Conservation (phyloP, 2,888 invertebrate species). For the Ennomos erosarius region DNA sequence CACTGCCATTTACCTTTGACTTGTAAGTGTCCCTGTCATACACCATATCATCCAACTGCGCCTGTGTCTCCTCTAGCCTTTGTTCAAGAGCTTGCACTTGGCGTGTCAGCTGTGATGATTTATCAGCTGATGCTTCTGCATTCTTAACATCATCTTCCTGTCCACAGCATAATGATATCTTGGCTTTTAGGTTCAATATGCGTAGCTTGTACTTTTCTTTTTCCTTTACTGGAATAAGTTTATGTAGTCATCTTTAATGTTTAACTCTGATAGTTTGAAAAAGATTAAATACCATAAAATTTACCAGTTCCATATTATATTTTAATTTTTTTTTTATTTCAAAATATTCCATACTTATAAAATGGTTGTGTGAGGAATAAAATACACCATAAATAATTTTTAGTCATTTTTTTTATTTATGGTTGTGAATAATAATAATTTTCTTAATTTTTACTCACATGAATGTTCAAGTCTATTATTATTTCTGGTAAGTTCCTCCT, state of each 20-base stretch:
- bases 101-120: constrained; percentile 55
- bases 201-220: constrained; percentile 74
- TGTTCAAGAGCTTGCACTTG: constrained; percentile 84
- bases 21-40: constrained; percentile 80
- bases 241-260: too few species aligned
- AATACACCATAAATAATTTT: constrained; percentile 26
- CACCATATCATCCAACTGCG: constrained; percentile 79
- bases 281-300: too few species aligned
- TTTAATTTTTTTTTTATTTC: too few species aligned
- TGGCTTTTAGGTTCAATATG: constrained; percentile 67
- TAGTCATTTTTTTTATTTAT: too few species aligned
- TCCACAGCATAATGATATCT: constrained; percentile 68
- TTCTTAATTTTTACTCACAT: constrained; percentile 57
- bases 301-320: too few species aligned
- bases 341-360: too few species aligned
- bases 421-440: not conserved
- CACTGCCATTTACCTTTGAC: constrained; percentile 61
- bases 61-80: constrained; percentile 77
- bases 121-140: constrained; percentile 48
- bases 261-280: too few species aligned
- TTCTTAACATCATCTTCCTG: constrained; percentile 52
- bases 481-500: constrained; percentile 84
- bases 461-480: constrained; percentile 82
- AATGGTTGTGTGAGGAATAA: constrained; percentile 2
- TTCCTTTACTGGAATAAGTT: constrained; percentile 60